These are phyloP conservation scores for Orbicella faveolata DNA, from an alignment of 64 coral and sea anemone genomes.

Conservation along the genomic window DNA sequence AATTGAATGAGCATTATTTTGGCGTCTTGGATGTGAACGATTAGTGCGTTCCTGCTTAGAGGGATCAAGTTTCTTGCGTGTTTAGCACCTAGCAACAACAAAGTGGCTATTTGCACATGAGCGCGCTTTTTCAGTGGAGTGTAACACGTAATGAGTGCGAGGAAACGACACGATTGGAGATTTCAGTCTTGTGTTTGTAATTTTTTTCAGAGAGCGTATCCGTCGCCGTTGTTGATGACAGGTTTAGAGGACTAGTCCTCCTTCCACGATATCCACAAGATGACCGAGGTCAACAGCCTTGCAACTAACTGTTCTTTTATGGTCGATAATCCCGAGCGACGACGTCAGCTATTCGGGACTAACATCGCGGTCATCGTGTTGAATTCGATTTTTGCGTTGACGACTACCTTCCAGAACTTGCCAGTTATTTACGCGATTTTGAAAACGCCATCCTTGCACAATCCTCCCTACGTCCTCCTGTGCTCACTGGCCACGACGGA, in stretches of 20 bases:
- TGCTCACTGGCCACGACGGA: constrained; percentile 47
- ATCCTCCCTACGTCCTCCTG: constrained; percentile 42
- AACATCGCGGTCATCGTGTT: neutral
- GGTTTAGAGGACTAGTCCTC: neutral
- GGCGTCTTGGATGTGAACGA: neutral
- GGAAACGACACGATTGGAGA: neutral
- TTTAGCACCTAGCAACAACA: neutral
- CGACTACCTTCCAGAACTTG: constrained; percentile 45
- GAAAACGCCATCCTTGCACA: constrained; percentile 33
- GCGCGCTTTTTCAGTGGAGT: neutral
- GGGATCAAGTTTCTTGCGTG: neutral
- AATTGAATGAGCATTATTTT: neutral
- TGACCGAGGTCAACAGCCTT: neutral
- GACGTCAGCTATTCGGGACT: neutral
- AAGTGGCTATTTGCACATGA: neutral
- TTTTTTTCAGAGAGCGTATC: neutral
- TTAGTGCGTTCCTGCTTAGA: neutral
- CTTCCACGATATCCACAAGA: neutral
- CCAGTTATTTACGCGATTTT: constrained; percentile 54
- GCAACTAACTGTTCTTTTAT: neutral
- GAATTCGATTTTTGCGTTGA: constrained; percentile 43
- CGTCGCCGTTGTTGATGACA: neutral
- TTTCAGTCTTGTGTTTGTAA: neutral
- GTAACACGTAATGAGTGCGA: neutral
- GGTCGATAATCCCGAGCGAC: neutral